These are phyloP conservation scores for Aurelia coerulea DNA, from an alignment of 30 jellyfish, hydroid and myxozoan species.

Conservation along the genomic window DNA sequence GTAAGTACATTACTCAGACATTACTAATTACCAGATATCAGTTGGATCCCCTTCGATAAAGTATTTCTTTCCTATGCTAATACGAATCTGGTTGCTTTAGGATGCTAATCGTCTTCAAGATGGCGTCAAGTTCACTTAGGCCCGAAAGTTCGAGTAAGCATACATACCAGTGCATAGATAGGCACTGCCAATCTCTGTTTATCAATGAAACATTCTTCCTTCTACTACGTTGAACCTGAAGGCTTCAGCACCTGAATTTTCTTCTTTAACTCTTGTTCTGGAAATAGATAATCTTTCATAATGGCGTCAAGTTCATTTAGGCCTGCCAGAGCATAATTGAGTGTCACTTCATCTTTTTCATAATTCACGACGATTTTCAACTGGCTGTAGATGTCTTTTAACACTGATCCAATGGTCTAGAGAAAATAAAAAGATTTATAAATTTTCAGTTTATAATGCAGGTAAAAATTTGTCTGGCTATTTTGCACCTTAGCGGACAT, in stretches of 20 bases:
- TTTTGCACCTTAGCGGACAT: no score
- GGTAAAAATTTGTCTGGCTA: no score
- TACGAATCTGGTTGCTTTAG: background rate
- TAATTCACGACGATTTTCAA: constrained; percentile 31
- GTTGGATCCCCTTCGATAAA: no score
- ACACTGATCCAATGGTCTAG: constrained; percentile 61
- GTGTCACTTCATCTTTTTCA: constrained; percentile 62
- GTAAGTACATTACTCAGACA: no score
- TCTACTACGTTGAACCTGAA: background rate
- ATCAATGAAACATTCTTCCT: background rate
- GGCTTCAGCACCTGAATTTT: constrained; percentile 47
- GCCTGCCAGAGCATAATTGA: constrained; percentile 56
- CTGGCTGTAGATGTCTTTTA: constrained; percentile 68
- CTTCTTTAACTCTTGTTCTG: constrained; percentile 43
- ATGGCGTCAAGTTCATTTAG: constrained; percentile 68
- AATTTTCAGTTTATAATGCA: background rate
- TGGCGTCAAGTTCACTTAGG: no score
- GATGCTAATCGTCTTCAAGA: background rate
- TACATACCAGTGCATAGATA: no score
- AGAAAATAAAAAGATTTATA: background rate
- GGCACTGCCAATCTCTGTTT: background rate
- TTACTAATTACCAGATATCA: no score
- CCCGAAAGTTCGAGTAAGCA: no score
- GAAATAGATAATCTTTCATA: constrained; percentile 56
- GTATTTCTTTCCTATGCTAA: no score